Conservation (phyloP, 2,797 vertebrate genomes). For the Protosalanx chinensis region DNA sequence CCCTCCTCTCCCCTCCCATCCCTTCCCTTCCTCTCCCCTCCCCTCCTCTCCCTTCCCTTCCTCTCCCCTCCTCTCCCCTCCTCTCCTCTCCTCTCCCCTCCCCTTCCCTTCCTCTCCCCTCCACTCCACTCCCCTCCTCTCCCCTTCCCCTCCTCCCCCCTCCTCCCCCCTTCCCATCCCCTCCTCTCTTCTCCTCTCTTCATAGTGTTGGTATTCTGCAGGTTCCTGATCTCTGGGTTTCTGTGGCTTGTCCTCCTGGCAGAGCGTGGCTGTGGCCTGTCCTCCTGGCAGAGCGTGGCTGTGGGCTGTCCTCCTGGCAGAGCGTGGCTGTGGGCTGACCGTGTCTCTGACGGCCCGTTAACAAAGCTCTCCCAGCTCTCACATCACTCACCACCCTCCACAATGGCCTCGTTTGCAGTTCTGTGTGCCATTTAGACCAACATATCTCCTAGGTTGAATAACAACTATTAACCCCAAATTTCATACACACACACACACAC, state of each 20-base stretch:
- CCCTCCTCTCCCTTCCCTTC: too few species aligned
- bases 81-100: too few species aligned
- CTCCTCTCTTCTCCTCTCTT: background rate
- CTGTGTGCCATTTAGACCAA: slow-evolving; percentile 28
- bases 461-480: slow-evolving; percentile 54
- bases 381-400: slow-evolving; percentile 31
- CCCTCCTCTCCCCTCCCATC: background rate
- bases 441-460: slow-evolving; percentile 50
- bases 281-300: too few species aligned
- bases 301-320: background rate
- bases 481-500: slow-evolving; percentile 5
- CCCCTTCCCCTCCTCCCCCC: too few species aligned
- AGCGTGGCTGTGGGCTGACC: background rate
- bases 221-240: background rate
- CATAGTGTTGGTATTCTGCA: background rate
- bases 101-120: too few species aligned
- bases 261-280: too few species aligned
- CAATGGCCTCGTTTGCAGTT: slow-evolving; percentile 33
- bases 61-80: too few species aligned
- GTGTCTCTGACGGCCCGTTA: background rate
- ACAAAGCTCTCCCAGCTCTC: slow-evolving; percentile 18
- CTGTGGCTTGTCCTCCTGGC: background rate
- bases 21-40: background rate
- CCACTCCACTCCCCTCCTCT: too few species aligned
- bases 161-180: too few species aligned